Conservation (phyloP, 2,888 invertebrate species). For the Dicyrtoma fusca region DNA sequence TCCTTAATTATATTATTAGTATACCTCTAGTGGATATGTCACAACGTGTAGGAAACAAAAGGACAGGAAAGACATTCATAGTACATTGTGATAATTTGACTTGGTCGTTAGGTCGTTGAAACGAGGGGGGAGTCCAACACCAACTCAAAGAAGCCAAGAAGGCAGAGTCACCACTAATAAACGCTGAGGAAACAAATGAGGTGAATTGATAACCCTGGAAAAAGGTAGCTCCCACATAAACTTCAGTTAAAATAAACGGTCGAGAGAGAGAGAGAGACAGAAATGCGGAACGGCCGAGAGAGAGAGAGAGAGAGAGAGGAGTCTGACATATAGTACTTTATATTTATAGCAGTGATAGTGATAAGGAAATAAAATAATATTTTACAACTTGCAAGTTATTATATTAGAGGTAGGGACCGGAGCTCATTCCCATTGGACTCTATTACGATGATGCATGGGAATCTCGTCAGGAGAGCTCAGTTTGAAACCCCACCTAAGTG, state of each 20-base stretch:
- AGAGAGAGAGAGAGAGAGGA: slow-evolving; percentile 4
- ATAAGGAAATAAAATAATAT: slow-evolving; percentile 36
- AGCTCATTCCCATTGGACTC: slow-evolving; percentile 32
- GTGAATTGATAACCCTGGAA: slow-evolving; percentile 33
- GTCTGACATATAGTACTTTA: too few species aligned
- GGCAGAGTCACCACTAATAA: too few species aligned
- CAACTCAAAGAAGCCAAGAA: too few species aligned
- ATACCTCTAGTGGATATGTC: too few species aligned
- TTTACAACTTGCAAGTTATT: slow-evolving; percentile 27
- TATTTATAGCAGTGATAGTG: slow-evolving; percentile 18
- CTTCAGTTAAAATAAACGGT: slow-evolving; percentile 20
- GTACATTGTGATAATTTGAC: too few species aligned
- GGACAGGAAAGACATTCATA: too few species aligned
- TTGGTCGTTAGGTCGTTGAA: too few species aligned
- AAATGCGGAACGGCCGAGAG: neutral
- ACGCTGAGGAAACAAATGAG: slow-evolving; percentile 33
- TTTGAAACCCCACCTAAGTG: slow-evolving; percentile 24
- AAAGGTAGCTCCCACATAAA: slow-evolving; percentile 20
- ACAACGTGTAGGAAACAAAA: too few species aligned
- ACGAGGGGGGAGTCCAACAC: too few species aligned
- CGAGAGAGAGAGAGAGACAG: slow-evolving; percentile 3
- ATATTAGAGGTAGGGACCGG: slow-evolving; percentile 13
- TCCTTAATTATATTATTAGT: too few species aligned
- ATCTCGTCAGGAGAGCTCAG: slow-evolving; percentile 28
- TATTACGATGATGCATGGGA: slow-evolving; percentile 34